phyloP scores from a whole-genome alignment of 2,797 vertebrate species.

The Masticophis lateralis region DNA sequence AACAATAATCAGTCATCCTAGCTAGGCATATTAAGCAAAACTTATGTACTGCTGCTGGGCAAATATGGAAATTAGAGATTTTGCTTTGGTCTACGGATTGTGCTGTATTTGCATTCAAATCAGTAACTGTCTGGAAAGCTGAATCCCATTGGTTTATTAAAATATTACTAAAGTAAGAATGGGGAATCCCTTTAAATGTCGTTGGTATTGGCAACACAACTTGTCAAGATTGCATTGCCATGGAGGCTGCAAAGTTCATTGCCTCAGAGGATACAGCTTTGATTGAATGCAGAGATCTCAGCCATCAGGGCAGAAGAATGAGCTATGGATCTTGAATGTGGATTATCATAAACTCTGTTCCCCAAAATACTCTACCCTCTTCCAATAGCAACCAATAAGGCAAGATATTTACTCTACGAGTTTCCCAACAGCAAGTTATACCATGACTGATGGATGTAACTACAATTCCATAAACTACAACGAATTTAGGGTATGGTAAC shows the following conservation, averaged over 20 bases:
- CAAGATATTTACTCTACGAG: background rate
- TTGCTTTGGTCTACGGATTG: slow-evolving; percentile 27
- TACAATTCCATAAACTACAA: background rate
- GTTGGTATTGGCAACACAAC: background rate
- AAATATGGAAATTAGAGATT: slow-evolving; percentile 41
- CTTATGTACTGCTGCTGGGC: slow-evolving; percentile 40
- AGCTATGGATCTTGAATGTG: background rate
- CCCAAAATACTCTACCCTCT: background rate
- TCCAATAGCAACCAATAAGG: background rate
- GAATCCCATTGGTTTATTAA: slow-evolving; percentile 1
- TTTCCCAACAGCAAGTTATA: background rate
- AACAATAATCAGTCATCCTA: slow-evolving; percentile 27
- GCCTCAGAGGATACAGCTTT: background rate
- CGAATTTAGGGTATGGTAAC: background rate
- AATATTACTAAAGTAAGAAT: slow-evolving; percentile 31
- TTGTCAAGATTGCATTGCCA: background rate
- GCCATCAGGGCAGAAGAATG: background rate
- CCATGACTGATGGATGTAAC: background rate
- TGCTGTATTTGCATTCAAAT: slow-evolving; percentile 28
- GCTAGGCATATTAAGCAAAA: slow-evolving; percentile 37
- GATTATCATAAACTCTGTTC: background rate
- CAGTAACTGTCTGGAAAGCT: slow-evolving; percentile 5
- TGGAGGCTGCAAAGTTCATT: background rate
- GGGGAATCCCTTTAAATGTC: background rate
- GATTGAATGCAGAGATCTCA: background rate